Percentiles rank a stretch among this genome's conserved stretches.
Conservation (phyloP, 1,140 invertebrate genomes). For the Acromyrmex echinatior region DNA sequence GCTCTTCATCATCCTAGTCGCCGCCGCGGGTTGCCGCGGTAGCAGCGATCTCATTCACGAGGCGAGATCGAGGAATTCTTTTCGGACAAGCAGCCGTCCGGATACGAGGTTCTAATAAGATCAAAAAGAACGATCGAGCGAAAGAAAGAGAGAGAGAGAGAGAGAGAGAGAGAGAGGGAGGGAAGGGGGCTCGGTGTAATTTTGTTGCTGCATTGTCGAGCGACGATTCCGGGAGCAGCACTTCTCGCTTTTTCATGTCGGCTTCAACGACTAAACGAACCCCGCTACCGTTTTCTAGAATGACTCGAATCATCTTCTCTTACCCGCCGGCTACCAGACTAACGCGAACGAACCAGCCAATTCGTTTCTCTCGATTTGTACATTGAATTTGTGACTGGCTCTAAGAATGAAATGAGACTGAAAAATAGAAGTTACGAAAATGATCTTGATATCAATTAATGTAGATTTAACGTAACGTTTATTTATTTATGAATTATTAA, state of each 20-base stretch:
- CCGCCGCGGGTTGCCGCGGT: slow-evolving; percentile 74
- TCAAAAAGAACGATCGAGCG: slow-evolving; percentile 38
- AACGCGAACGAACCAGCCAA: slow-evolving; percentile 21
- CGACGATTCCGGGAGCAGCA: slow-evolving; percentile 60
- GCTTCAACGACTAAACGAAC: slow-evolving; percentile 61
- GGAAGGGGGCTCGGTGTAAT: slow-evolving; percentile 59
- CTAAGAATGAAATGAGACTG: neutral
- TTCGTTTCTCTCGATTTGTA: slow-evolving; percentile 30
- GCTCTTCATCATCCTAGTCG: slow-evolving; percentile 72
- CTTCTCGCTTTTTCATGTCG: slow-evolving; percentile 42
- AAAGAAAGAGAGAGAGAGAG: slow-evolving; percentile 12
- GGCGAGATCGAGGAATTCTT: slow-evolving; percentile 75
- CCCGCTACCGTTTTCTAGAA: slow-evolving; percentile 71
- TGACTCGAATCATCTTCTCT: slow-evolving; percentile 62
- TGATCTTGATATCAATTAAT: neutral
- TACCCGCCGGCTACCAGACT: slow-evolving; percentile 40
- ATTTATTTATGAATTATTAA: neutral
- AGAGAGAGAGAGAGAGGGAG: neutral
- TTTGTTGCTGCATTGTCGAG: slow-evolving; percentile 70
- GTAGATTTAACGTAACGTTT: neutral
- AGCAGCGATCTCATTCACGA: slow-evolving; percentile 75
- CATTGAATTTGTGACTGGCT: slow-evolving; percentile 36
- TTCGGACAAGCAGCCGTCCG: slow-evolving; percentile 63
- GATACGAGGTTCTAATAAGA: slow-evolving; percentile 71
- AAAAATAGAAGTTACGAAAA: neutral